Evolutionary conservation across 2,113 vertebrate genomes (phyloP).

Genomic region (Cathartes aura): DNA sequence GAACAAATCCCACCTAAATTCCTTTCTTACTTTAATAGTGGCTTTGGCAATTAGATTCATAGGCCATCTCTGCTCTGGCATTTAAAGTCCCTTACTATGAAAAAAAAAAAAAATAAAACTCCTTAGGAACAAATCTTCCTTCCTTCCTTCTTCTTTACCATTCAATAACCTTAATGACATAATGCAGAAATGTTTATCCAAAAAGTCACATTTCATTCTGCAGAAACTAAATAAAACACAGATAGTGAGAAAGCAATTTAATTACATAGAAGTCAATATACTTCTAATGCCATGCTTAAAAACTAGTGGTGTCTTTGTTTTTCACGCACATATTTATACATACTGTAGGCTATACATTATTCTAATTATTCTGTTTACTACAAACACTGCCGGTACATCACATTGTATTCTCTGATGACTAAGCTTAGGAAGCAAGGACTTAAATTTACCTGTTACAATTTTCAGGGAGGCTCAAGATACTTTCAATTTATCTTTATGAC

Average conservation of each 20-base stretch:
- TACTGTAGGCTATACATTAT: not conserved
- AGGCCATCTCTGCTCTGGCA: not conserved
- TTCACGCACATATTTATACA: not conserved
- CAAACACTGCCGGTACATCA: not conserved
- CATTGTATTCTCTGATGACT: not conserved
- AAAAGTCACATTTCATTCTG: not conserved
- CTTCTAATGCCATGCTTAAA: not conserved
- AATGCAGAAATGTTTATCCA: not conserved
- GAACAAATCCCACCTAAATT: constrained; percentile 44
- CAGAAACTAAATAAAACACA: not conserved
- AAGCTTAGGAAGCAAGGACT: not conserved
- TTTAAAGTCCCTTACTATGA: not conserved
- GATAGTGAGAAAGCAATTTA: not conserved
- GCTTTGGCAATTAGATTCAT: constrained; percentile 37
- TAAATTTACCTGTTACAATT: not conserved
- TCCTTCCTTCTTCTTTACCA: not conserved
- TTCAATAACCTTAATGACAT: not conserved
- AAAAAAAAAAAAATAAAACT: not conserved
- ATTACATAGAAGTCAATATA: not conserved
- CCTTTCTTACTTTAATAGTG: not conserved
- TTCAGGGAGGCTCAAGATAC: not conserved
- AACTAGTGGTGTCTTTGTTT: not conserved
- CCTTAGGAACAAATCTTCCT: not conserved
- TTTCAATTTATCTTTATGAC: not conserved
- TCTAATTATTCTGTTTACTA: constrained; percentile 4